Conservation (phyloP, 2,888 invertebrate genomes). For the Lasioglossum morio region DNA sequence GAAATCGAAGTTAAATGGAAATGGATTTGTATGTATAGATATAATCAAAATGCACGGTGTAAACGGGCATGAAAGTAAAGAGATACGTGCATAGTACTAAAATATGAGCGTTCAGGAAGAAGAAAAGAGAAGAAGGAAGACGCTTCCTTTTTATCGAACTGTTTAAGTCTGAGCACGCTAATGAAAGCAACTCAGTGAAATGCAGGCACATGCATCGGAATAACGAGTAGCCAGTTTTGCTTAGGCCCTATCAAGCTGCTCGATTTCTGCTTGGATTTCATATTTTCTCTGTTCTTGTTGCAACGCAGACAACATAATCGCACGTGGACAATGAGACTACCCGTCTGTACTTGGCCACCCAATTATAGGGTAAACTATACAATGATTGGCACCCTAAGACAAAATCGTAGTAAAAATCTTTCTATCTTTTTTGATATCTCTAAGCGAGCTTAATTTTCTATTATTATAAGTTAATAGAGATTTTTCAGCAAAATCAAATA, state of each 20-base stretch:
- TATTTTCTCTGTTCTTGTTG: conserved; percentile 18
- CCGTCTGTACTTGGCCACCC: conserved; percentile 2
- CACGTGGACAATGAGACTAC: conserved; percentile 10
- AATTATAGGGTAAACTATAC: background rate
- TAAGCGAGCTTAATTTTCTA: too few relatives aligned
- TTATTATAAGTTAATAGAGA: too few relatives aligned
- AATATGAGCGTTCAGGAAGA: conserved; percentile 3
- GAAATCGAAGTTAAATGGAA: too few relatives aligned
- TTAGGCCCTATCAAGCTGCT: conserved; percentile 6
- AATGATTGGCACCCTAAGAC: too few relatives aligned
- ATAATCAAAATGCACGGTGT: conserved; percentile 40
- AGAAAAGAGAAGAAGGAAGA: conserved; percentile 10
- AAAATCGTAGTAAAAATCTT: too few relatives aligned
- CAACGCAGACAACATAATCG: background rate
- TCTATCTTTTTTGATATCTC: too few relatives aligned
- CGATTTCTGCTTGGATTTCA: conserved; percentile 14
- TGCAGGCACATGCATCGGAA: conserved; percentile 34
- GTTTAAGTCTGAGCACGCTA: conserved; percentile 53
- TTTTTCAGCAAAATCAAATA: too few relatives aligned
- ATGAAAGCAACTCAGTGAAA: conserved; percentile 61
- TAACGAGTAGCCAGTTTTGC: conserved; percentile 45
- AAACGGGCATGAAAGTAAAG: background rate
- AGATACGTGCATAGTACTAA: conserved; percentile 19
- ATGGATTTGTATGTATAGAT: background rate
- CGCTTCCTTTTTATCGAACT: conserved; percentile 31